These are phyloP conservation scores for Tachina grossa DNA, from an alignment of 2,888 invertebrate species.

Conservation along the genomic window DNA sequence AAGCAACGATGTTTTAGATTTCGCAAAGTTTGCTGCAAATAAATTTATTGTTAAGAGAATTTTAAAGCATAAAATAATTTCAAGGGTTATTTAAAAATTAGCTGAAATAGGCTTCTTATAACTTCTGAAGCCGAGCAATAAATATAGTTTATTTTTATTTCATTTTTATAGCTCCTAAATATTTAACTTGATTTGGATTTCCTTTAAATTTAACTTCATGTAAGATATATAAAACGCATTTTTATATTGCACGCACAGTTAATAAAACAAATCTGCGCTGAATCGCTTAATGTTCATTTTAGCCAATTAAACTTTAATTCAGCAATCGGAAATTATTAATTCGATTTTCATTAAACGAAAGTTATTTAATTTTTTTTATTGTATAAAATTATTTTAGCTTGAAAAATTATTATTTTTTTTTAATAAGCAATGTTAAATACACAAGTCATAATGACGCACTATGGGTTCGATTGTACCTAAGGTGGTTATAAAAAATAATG, in stretches of 20 bases:
- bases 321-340: not conserved
- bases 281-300: conserved; percentile 17
- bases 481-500: too few relatives aligned
- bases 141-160: not conserved
- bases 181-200: too few relatives aligned
- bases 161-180: too few relatives aligned
- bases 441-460: conserved; percentile 38
- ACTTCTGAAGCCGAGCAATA: not conserved
- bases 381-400: not conserved
- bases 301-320: conserved; percentile 31
- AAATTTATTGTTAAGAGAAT: not conserved
- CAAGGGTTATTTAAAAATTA: not conserved
- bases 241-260: not conserved
- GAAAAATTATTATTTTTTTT: not conserved
- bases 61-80: not conserved
- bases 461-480: too few relatives aligned
- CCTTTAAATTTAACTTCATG: too few relatives aligned
- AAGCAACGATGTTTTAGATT: not conserved
- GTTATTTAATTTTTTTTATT: not conserved
- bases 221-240: too few relatives aligned
- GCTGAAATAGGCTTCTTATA: not conserved
- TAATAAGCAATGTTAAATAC: conserved; percentile 24
- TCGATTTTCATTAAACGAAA: conserved; percentile 21
- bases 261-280: not conserved
- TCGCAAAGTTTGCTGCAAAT: not conserved